Base-by-base conservation (phyloP, 1,140 invertebrate species). In the Macrobrachium nipponense region DNA sequence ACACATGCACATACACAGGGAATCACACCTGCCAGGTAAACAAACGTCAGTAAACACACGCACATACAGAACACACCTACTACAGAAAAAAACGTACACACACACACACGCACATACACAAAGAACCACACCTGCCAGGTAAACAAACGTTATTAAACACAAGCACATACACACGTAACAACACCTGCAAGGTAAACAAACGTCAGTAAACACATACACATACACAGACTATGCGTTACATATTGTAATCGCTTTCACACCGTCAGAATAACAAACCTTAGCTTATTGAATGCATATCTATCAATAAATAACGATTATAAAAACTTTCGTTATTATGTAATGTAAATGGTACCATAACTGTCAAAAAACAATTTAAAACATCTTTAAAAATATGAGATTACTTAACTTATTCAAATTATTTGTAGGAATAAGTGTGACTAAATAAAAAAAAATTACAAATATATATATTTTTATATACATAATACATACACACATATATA, bases 191-290 rank as follows among this genome's bases (percentile, higher is more conserved):
- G 27, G 27, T 36, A 36, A 36, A 78, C 76, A 78, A 18, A 59
- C 76, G 61, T 59, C 58, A 44, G 27, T 59, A 78, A 18, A 78
- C 76, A 78, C 76, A 78, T 59, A n/a, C 51, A 78, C 76, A 78
- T 51, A 73, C 72, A 73, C 72, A 73, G 36, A 43, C 72, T 36
- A 4, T 36, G 27, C 1, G 27, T 36, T 36, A 36, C 51, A 10
- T 51, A 51, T 10, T 51, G 51, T 51, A 12, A 51, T 51, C 12
- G 0, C 51, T 51, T 12, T 2, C 5, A 51, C 5, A 51, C 7
- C 51, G 12, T 51, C 51, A 51, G 12, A 7, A 51, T 10, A 51
- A 8, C 61, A 36, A 20, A 80, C 64, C 14, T 80, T 36, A 36
- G 27, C 27, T 36, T 36, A 36, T 36, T 36, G 1, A 36, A 36